Percentiles rank a stretch among this genome's conserved stretches.
Evolutionary conservation across 2,113 vertebrate species (phyloP).

Genomic region (Sinocyclocheilus anshuiensis): DNA sequence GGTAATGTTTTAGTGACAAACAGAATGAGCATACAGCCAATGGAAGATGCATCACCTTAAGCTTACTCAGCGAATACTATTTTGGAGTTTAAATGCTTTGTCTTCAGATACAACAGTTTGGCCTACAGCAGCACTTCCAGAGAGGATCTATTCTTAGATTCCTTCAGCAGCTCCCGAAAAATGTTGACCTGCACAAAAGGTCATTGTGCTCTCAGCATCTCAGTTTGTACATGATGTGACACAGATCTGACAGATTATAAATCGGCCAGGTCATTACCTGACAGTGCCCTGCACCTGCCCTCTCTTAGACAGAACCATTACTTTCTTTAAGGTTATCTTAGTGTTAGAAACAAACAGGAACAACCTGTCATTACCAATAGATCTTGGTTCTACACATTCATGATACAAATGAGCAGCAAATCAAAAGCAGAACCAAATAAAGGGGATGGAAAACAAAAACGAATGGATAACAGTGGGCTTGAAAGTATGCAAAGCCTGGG

Average conservation of each 20-base stretch:
- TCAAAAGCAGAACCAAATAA: slow-evolving; percentile 39
- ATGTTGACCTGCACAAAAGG: slow-evolving; percentile 34
- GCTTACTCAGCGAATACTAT: slow-evolving; percentile 20
- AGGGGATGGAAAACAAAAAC: slow-evolving; percentile 38
- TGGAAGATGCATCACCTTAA: background rate
- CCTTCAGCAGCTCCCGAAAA: slow-evolving; percentile 7
- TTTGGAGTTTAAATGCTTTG: slow-evolving; percentile 21
- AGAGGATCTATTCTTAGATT: slow-evolving; percentile 25
- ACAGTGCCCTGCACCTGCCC: slow-evolving; percentile 22
- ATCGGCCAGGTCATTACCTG: slow-evolving; percentile 41
- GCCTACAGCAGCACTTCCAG: slow-evolving; percentile 27
- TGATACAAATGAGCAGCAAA: slow-evolving; percentile 35
- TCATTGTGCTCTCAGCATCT: slow-evolving; percentile 35
- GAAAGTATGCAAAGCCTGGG: slow-evolving; percentile 11
- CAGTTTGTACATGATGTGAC: slow-evolving; percentile 36
- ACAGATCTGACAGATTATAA: slow-evolving; percentile 44
- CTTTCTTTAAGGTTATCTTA: slow-evolving; percentile 30
- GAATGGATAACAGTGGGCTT: slow-evolving; percentile 17
- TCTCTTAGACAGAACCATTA: slow-evolving; percentile 23
- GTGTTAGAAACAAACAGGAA: slow-evolving; percentile 25
- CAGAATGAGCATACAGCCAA: background rate
- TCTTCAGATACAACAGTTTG: slow-evolving; percentile 17
- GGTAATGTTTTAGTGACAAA: slow-evolving; percentile 28
- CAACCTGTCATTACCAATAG: slow-evolving; percentile 13
- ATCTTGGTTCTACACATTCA: slow-evolving; percentile 12